Evolutionary conservation across 2,797 vertebrate genomes (phyloP).

Genomic region (Helarctos malayanus): DNA sequence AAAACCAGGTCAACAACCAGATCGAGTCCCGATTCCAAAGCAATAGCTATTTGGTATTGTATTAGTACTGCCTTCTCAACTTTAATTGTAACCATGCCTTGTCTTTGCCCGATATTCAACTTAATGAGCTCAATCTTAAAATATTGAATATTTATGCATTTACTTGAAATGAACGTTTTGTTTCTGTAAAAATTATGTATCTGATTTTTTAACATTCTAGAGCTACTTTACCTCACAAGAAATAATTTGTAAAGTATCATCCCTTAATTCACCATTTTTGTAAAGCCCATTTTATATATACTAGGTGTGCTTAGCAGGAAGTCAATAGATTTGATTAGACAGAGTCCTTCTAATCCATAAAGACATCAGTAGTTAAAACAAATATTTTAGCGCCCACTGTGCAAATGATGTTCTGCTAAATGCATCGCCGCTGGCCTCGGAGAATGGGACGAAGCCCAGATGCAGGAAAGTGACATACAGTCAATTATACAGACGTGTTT

Average conservation of each 20-base stretch:
- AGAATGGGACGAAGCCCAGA: background rate
- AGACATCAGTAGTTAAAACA: constrained; percentile 6
- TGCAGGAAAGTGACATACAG: background rate
- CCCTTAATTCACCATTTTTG: background rate
- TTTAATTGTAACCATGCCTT: background rate
- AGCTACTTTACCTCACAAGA: background rate
- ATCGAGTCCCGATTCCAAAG: background rate
- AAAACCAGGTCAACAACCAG: background rate
- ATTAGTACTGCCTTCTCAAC: background rate
- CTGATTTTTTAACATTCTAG: background rate
- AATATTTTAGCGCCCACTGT: background rate
- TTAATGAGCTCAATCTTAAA: constrained; percentile 31
- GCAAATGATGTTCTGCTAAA: background rate
- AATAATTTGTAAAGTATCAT: constrained; percentile 3
- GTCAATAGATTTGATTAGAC: constrained; percentile 52
- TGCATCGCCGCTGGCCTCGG: background rate
- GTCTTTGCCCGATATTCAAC: background rate
- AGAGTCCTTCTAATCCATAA: constrained; percentile 23
- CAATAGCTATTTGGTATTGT: background rate
- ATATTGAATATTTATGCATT: background rate
- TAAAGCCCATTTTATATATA: background rate
- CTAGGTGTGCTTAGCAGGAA: constrained; percentile 18
- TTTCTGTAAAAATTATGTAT: background rate
- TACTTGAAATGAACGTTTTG: background rate
- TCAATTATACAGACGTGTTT: background rate